phyloP scores from a whole-genome alignment of 64 coral and sea anemone genomes.

The Montipora efflorescens region DNA sequence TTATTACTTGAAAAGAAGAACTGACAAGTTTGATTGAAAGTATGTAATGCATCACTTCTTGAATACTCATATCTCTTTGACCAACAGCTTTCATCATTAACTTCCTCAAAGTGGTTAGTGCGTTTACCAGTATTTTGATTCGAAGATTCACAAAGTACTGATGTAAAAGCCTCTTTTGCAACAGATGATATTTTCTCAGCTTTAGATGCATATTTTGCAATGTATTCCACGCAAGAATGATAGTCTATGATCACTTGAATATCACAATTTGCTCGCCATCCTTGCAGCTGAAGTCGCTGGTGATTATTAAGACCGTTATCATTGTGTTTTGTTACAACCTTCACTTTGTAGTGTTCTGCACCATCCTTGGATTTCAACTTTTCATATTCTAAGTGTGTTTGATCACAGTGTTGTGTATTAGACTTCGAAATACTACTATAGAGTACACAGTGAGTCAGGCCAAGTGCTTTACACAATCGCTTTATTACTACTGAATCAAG shows the following conservation, averaged over 20 bases:
- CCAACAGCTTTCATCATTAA: no score
- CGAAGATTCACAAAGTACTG: background rate
- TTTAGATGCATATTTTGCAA: conserved; percentile 43
- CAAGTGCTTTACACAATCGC: background rate
- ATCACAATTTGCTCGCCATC: conserved; percentile 67
- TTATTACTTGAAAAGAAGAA: conserved; percentile 49
- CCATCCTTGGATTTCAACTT: conserved; percentile 57
- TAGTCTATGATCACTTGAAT: conserved; percentile 71
- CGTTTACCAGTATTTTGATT: no score
- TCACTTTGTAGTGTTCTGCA: conserved; percentile 63
- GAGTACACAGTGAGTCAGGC: background rate
- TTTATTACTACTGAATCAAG: background rate
- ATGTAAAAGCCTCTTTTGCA: conserved; percentile 58
- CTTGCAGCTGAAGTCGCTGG: conserved; percentile 56
- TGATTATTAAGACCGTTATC: conserved; percentile 74
- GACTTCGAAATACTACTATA: background rate
- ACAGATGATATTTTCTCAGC: conserved; percentile 61
- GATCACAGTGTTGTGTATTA: background rate
- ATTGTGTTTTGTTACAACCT: conserved; percentile 72
- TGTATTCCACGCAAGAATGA: conserved; percentile 55
- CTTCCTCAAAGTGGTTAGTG: no score
- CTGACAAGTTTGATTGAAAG: conserved; percentile 42
- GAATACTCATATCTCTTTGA: no score
- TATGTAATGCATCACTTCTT: no score
- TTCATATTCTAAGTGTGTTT: conserved; percentile 71